Conservation (phyloP, 1,140 invertebrate genomes). For the Ceratina australensis region DNA sequence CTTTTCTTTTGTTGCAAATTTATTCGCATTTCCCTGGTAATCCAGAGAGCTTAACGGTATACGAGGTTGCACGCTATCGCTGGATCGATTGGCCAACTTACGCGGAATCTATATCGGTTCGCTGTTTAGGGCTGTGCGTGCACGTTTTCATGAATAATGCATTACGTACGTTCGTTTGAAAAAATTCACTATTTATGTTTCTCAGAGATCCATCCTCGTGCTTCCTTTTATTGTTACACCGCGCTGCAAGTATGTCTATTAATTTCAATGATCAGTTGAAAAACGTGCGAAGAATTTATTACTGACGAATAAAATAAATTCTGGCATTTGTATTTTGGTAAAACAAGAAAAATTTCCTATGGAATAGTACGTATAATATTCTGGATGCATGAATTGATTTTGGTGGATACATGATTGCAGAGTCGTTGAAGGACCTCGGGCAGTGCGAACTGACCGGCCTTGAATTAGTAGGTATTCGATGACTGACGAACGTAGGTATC, state of each 20-base stretch:
- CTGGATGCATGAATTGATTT: constrained; percentile 6
- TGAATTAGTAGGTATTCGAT: constrained; percentile 43
- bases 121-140: background rate
- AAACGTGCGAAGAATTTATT: too few relatives aligned
- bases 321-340: too few relatives aligned
- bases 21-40: constrained; percentile 14
- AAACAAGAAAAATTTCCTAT: too few relatives aligned
- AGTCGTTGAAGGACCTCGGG: constrained; percentile 40
- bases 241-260: too few relatives aligned
- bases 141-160: too few relatives aligned
- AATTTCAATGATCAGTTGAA: too few relatives aligned
- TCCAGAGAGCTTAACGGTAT: constrained; percentile 4
- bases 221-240: too few relatives aligned
- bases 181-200: too few relatives aligned
- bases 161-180: too few relatives aligned
- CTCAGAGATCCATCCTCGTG: too few relatives aligned
- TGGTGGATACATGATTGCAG: constrained; percentile 32
- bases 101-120: background rate
- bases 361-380: too few relatives aligned
- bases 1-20: constrained; percentile 22
- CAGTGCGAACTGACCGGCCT: constrained; percentile 35
- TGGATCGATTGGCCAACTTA: constrained; percentile 10
- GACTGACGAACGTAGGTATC: constrained; percentile 23
- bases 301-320: too few relatives aligned
- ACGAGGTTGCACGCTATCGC: constrained; percentile 28